Conservation (phyloP, 2,113 vertebrate genomes). For the Chamaetylas fuelleborni region DNA sequence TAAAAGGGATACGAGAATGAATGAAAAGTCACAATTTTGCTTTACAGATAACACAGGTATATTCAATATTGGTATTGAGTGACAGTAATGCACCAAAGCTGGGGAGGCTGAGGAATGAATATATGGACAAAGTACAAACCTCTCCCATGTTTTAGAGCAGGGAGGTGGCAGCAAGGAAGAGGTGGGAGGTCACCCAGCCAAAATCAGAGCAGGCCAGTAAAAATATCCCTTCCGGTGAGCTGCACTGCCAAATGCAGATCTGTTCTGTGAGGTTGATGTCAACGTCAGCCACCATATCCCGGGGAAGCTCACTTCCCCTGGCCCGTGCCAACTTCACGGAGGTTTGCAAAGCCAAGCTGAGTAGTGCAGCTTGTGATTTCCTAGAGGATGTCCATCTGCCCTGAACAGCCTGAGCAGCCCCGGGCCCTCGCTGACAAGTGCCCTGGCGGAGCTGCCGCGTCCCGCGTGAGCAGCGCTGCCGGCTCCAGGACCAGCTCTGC, state of each 20-base stretch:
- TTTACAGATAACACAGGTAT: not conserved
- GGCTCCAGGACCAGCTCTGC: not conserved
- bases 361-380: conserved; percentile 1
- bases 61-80: not conserved
- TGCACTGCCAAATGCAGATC: not conserved
- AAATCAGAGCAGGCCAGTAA: not conserved
- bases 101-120: not conserved
- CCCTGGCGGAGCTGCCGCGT: not conserved
- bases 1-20: fast-evolving
- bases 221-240: not conserved
- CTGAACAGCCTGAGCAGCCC: conserved; percentile 49
- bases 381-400: conserved; percentile 60
- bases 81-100: not conserved
- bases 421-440: not conserved
- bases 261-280: not conserved
- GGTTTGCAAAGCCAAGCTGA: conserved; percentile 12
- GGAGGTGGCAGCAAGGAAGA: not conserved
- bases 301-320: not conserved
- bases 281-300: not conserved
- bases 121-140: not conserved
- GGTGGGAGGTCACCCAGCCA: not conserved
- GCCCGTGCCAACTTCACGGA: not conserved
- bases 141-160: fast-evolving
- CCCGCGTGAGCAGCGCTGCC: not conserved
- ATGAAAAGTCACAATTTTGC: not conserved